Conservation (phyloP, 30 jellyfish, hydroid and myxozoan species). For the Aurelia sp. region DNA sequence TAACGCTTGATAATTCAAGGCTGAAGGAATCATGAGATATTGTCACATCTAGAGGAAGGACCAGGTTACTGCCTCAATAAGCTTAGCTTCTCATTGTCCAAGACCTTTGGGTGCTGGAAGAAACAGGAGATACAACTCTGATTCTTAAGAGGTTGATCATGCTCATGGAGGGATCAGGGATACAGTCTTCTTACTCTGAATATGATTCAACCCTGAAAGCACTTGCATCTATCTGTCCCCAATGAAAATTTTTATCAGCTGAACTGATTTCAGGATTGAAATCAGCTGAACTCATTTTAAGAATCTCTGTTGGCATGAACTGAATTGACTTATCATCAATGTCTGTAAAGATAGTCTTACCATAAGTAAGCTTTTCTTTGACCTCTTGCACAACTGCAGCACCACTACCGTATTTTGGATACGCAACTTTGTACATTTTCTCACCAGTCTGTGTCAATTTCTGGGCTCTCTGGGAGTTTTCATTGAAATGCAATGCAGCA, state of each 20-base stretch:
- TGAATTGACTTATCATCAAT: background rate
- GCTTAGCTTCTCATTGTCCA: too few species aligned
- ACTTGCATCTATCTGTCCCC: too few species aligned
- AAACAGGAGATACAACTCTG: too few species aligned
- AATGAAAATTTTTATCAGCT: background rate
- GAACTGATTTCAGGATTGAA: conserved; percentile 2
- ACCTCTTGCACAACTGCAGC: conserved; percentile 5
- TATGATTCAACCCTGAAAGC: too few species aligned
- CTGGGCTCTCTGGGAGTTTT: conserved; percentile 22
- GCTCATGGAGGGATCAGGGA: too few species aligned
- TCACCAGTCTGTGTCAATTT: conserved; percentile 3
- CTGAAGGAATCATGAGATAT: too few species aligned
- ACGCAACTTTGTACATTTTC: conserved; percentile 14
- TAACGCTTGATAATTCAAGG: too few species aligned
- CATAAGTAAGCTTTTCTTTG: background rate
- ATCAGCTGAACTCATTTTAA: background rate
- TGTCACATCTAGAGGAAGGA: too few species aligned
- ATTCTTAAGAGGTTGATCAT: too few species aligned
- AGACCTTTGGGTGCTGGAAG: too few species aligned
- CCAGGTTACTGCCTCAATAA: too few species aligned
- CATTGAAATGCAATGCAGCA: conserved; percentile 28
- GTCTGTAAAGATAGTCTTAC: conserved; percentile 1
- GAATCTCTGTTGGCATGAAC: background rate
- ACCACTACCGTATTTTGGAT: conserved; percentile 37
- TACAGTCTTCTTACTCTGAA: too few species aligned